Conservation (phyloP, 2,888 invertebrate genomes). For the Pyrgus malvae region DNA sequence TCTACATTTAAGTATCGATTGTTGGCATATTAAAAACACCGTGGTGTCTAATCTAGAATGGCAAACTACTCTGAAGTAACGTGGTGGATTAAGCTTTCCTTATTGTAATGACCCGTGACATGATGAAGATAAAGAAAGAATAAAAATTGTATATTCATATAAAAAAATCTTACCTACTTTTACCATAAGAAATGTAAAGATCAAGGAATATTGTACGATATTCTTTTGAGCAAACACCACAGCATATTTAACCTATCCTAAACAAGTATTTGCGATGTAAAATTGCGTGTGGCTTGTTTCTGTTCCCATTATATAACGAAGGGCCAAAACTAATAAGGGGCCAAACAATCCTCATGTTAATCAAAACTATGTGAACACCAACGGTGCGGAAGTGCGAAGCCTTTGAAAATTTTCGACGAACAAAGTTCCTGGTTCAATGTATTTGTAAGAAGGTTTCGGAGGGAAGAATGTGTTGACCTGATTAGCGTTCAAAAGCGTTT, state of each 20-base stretch:
- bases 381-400: constrained; percentile 30
- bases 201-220: not conserved
- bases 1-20: no score
- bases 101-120: no score
- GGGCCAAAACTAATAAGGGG: constrained; percentile 36
- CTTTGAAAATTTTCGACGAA: constrained; percentile 29
- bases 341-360: constrained; percentile 34
- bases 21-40: no score
- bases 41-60: no score
- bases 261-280: constrained; percentile 45
- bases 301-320: constrained; percentile 32
- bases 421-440: constrained; percentile 11
- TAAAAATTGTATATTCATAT: no score
- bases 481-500: not conserved
- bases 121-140: no score
- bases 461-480: constrained; percentile 3
- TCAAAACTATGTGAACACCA: constrained; percentile 33
- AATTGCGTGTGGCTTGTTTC: constrained; percentile 40
- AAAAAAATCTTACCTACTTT: no score
- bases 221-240: constrained; percentile 3
- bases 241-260: constrained; percentile 28
- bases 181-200: not conserved
- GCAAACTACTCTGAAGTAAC: no score
- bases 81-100: no score
- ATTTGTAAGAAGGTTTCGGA: constrained; percentile 2